A percentile compares a stretch with the other conserved stretches of the same genome.
Conservation (phyloP, 2,113 vertebrate genomes). For the Burhinus oedicnemus region DNA sequence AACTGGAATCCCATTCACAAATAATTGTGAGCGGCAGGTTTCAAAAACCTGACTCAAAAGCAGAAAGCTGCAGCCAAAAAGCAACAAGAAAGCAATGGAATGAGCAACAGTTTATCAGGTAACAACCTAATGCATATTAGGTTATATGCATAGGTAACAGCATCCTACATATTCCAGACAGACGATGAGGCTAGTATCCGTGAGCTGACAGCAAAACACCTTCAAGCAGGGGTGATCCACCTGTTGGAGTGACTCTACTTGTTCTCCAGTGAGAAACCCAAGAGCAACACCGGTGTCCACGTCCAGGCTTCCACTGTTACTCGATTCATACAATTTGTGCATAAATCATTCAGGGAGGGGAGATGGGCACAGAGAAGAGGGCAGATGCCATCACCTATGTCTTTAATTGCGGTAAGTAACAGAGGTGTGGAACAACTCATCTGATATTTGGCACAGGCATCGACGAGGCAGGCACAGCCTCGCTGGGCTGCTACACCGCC, state of each 20-base stretch:
- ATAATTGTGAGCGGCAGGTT: background rate
- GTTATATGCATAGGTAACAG: background rate
- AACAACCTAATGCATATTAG: background rate
- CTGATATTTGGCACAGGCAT: background rate
- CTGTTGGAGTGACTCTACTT: background rate
- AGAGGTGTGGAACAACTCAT: background rate
- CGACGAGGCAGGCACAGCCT: background rate
- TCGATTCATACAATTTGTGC: background rate
- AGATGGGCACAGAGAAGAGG: background rate
- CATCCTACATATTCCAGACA: background rate
- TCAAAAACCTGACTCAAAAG: background rate
- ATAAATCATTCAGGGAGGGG: background rate
- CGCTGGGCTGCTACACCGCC: background rate
- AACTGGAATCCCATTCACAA: background rate
- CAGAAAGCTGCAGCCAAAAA: background rate
- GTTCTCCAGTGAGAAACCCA: background rate
- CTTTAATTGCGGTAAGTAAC: background rate
- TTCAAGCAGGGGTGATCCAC: background rate
- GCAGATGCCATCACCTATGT: background rate
- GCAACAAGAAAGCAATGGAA: background rate
- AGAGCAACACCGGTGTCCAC: background rate
- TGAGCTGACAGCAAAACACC: background rate
- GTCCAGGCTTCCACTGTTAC: background rate
- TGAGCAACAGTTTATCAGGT: background rate
- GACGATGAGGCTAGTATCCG: background rate